Percentiles rank a stretch among this genome's conserved stretches.
Evolutionary conservation across 2,113 vertebrate species (phyloP).

Genomic region (Solea solea): DNA sequence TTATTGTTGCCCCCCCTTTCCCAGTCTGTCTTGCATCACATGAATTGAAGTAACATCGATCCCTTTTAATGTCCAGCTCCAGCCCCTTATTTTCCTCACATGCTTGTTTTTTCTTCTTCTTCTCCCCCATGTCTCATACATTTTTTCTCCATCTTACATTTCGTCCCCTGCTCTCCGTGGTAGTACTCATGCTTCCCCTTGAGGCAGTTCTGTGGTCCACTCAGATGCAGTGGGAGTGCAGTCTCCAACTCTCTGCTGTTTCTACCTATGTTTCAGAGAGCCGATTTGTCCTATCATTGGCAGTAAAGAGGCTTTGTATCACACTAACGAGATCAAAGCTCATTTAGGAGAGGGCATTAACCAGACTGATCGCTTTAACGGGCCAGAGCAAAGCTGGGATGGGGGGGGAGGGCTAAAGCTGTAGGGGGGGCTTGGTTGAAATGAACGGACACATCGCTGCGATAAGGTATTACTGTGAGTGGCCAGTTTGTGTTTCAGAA

Average conservation of each 20-base stretch:
- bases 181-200: slow-evolving; percentile 33
- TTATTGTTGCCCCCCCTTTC: slow-evolving; percentile 18
- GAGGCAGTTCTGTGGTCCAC: slow-evolving; percentile 48
- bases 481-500: background rate
- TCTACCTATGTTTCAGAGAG: slow-evolving; percentile 48
- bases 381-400: slow-evolving; percentile 12
- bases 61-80: background rate
- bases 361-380: slow-evolving; percentile 70
- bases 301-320: slow-evolving; percentile 83
- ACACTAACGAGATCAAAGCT: slow-evolving; percentile 81
- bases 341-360: slow-evolving; percentile 79
- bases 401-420: background rate
- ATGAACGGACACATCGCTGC: slow-evolving; percentile 37
- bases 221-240: slow-evolving; percentile 43
- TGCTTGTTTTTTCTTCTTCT: background rate
- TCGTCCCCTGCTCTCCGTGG: background rate
- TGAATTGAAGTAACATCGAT: slow-evolving; percentile 3
- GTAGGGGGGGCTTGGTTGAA: background rate
- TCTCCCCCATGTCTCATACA: background rate
- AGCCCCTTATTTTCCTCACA: no score
- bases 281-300: slow-evolving; percentile 79
- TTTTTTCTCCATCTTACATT: background rate
- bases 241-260: slow-evolving; percentile 31
- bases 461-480: slow-evolving; percentile 15
- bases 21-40: slow-evolving; percentile 17